Base-by-base conservation (phyloP, 2,888 invertebrate genomes). In the Formica aserva region DNA sequence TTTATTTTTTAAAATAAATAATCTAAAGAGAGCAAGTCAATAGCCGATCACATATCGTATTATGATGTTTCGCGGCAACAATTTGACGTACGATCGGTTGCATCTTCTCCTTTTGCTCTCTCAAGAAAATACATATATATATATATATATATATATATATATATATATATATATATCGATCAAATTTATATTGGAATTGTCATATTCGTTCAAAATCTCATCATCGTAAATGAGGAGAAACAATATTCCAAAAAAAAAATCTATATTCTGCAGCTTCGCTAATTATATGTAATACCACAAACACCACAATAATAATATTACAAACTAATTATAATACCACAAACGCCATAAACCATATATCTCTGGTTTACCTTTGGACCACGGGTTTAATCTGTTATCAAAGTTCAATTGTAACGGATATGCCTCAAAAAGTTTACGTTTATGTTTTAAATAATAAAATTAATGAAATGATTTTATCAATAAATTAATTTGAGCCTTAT, bases 11-110 rank as follows among this genome's bases (percentile, higher is more conserved):
- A 41, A 15, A 41, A 62, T 29, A 45, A 62, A 62, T 9, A 62
- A 32, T 32, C 3, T 32, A 32, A 32, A 48, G 1, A 48, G 1
- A 18, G 6, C 5, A 15, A 18, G 15, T 45, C 13, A 45, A 45
- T 4, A 13, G 13, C 13, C 13, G 41, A 45, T 45, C 3, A 45
- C 3, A 4, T 45, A 45, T 52, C 3, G 8, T 52, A n/a, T n/a
- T 18, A 6, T 6, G 1, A 85, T 60, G 81, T 85, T 86, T 85
- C 78, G 83, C 83, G 86, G 78, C 81, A 75, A 57, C 87, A 60
- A 84, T 88, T 87, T 85, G 86, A 86, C 77, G 85, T 84, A 85
- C 82, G 84, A 88, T 85, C 89, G 86, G 85, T 86, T 85, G 65
- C 83, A 84, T 66, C 60, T 71, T 84, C 84, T 76, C 75, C 84